A percentile compares a stretch with the other conserved stretches of the same genome.
Evolutionary conservation across 2,888 invertebrate species (phyloP).

Genomic region (Callosobruchus maculatus): DNA sequence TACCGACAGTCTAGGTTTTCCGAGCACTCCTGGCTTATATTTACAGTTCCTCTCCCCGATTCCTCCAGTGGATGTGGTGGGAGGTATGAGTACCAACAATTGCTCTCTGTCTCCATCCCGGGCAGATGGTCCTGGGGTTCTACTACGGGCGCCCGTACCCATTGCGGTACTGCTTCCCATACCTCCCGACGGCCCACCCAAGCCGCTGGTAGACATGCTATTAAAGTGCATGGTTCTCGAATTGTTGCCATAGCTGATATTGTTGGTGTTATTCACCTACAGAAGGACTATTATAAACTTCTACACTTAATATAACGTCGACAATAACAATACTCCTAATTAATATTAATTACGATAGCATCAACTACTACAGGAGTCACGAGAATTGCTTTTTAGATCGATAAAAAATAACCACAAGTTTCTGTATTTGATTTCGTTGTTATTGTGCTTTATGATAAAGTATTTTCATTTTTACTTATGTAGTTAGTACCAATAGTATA

Average conservation of each 20-base stretch:
- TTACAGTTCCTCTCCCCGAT: constrained; percentile 15
- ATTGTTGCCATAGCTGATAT: constrained; percentile 66
- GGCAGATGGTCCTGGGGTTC: constrained; percentile 4
- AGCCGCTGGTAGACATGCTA: constrained; percentile 15
- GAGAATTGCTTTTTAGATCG: too few relatives aligned
- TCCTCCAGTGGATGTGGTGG: constrained; percentile 32
- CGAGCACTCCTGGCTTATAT: constrained; percentile 32
- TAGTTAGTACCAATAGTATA: too few relatives aligned
- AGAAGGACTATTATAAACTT: not conserved
- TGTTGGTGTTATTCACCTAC: constrained; percentile 67
- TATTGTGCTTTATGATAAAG: too few relatives aligned
- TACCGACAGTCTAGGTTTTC: constrained; percentile 60
- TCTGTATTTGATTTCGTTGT: too few relatives aligned
- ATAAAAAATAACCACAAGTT: too few relatives aligned
- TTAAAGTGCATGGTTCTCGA: constrained; percentile 61
- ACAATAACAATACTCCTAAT: too few relatives aligned
- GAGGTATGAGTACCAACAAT: constrained; percentile 58
- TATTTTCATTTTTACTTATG: too few relatives aligned
- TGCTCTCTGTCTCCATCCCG: constrained; percentile 43
- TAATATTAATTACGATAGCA: too few relatives aligned
- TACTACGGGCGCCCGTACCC: constrained; percentile 7
- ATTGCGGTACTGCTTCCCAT: constrained; percentile 9
- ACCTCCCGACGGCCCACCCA: constrained; percentile 6
- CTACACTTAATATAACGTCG: too few relatives aligned
- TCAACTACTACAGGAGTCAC: too few relatives aligned